phyloP scores from a whole-genome alignment of 2,797 vertebrate species.

The Pseudomugil gertrudae region DNA sequence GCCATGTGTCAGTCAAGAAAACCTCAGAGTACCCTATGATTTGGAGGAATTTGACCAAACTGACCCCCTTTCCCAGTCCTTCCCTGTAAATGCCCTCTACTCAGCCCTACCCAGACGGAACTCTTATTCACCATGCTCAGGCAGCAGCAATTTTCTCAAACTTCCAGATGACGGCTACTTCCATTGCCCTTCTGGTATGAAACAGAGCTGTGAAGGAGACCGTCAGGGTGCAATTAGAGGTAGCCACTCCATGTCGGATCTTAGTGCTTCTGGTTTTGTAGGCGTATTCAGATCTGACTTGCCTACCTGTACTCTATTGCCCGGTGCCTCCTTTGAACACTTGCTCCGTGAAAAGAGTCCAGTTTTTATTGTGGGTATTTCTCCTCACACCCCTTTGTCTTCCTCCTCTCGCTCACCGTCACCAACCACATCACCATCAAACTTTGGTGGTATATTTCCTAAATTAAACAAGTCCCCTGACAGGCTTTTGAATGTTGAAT shows the following conservation, averaged over 20 bases:
- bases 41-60: not conserved
- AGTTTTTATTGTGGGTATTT: not conserved
- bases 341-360: rapidly evolving
- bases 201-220: rapidly evolving
- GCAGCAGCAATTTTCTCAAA: not conserved
- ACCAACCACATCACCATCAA: not conserved
- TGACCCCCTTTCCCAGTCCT: constrained; percentile 45
- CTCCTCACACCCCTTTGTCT: not conserved
- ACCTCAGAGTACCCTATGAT: not conserved
- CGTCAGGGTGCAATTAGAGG: not conserved
- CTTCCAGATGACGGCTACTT: constrained; percentile 10
- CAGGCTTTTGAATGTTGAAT: rapidly evolving
- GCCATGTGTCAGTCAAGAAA: constrained; percentile 20
- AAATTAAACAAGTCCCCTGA: constrained; percentile 9
- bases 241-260: constrained; percentile 1
- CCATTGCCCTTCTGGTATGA: rapidly evolving
- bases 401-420: not conserved
- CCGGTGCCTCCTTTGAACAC: not conserved
- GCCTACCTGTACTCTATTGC: rapidly evolving
- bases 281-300: not conserved
- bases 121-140: constrained; percentile 16
- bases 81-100: constrained; percentile 10
- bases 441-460: too few relatives aligned
- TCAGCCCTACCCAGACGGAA: not conserved
- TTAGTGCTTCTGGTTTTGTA: constrained; percentile 27